These are phyloP conservation scores for Cariama cristata DNA, from an alignment of 2,113 vertebrate species.

Conservation along the genomic window DNA sequence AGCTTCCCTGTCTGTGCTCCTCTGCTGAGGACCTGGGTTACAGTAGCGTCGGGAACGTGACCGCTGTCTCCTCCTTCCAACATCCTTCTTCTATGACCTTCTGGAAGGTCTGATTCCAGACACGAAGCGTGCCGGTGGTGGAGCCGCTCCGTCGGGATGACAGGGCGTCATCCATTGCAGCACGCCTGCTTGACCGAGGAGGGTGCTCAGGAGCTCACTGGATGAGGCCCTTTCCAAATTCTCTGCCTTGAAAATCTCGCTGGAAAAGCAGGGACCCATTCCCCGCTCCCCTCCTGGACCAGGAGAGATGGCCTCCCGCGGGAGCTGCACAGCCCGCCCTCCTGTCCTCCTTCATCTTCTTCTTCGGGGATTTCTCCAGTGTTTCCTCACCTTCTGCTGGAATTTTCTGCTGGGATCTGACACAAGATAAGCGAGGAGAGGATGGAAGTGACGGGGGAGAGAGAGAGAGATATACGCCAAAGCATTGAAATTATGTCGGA, in stretches of 20 bases:
- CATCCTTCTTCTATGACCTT: background rate
- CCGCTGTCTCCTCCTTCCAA: background rate
- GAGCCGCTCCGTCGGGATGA: background rate
- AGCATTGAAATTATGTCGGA: rapidly evolving
- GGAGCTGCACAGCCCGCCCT: background rate
- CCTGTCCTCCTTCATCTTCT: background rate
- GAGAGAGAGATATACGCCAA: no score
- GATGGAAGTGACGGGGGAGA: background rate
- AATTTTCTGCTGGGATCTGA: background rate
- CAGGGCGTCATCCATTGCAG: background rate
- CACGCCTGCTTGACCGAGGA: background rate
- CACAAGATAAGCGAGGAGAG: background rate
- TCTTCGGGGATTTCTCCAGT: background rate
- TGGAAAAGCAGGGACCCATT: background rate
- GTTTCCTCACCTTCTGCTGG: background rate
- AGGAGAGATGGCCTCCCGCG: background rate
- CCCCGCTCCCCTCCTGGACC: background rate
- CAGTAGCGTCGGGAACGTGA: rapidly evolving
- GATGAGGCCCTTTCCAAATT: background rate
- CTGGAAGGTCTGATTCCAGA: background rate
- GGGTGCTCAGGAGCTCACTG: background rate
- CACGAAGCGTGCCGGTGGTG: background rate
- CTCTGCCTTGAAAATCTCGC: background rate
- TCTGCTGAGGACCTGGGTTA: background rate
- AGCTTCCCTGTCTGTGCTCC: background rate